Percentiles rank a stretch among this genome's conserved stretches.
Evolutionary conservation across 1,140 invertebrate genomes (phyloP).

Genomic region (Cheumatopsyche charites): DNA sequence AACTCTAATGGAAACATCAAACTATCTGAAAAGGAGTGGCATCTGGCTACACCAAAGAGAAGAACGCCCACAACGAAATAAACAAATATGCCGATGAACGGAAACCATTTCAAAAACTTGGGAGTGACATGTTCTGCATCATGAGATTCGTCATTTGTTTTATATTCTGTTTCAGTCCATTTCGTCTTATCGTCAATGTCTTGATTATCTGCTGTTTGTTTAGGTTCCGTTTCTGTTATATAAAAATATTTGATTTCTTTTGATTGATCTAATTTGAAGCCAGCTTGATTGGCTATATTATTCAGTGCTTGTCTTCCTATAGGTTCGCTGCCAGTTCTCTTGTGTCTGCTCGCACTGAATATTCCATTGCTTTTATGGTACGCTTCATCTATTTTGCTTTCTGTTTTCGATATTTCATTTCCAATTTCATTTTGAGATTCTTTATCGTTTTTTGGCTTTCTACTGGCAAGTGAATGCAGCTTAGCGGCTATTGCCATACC

Average conservation of each 20-base stretch:
- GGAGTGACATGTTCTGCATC: constrained; percentile 47
- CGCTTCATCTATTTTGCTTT: constrained; percentile 43
- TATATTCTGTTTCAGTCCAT: not conserved
- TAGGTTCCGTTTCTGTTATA: constrained; percentile 36
- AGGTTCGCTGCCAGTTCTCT: constrained; percentile 45
- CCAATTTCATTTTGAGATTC: constrained; percentile 45
- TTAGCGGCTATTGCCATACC: constrained; percentile 64
- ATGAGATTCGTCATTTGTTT: constrained; percentile 47
- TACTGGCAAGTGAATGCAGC: constrained; percentile 57
- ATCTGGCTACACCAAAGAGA: constrained; percentile 65
- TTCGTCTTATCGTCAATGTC: constrained; percentile 3
- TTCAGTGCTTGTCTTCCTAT: constrained; percentile 45
- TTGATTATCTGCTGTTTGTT: constrained; percentile 10
- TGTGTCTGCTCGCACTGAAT: constrained; percentile 36
- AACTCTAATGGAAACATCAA: constrained; percentile 73
- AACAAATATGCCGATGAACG: constrained; percentile 55
- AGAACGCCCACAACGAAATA: constrained; percentile 68
- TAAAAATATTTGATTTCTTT: constrained; percentile 45
- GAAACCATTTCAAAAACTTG: constrained; percentile 57
- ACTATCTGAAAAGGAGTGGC: constrained; percentile 61
- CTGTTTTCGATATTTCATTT: constrained; percentile 29
- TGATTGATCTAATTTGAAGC: constrained; percentile 28
- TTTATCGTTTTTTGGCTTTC: constrained; percentile 48
- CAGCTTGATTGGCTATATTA: constrained; percentile 43
- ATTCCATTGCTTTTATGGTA: constrained; percentile 38